These are phyloP conservation scores for Diplosoma virens DNA, from an alignment of 23 tunicate species.

Conservation along the genomic window DNA sequence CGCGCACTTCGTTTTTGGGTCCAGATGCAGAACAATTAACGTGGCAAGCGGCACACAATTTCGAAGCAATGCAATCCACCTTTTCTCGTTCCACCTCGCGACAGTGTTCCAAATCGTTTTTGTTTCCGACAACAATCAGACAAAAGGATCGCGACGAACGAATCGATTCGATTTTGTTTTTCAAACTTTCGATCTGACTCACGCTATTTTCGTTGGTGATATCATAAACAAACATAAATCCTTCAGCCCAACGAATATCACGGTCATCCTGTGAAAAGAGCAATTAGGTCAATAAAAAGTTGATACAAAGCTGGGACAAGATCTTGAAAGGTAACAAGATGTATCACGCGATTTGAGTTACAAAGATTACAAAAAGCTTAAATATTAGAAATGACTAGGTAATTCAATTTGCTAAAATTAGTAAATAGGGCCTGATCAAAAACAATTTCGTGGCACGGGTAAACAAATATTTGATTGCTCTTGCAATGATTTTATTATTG, in stretches of 20 bases:
- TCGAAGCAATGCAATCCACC: constrained; percentile 38
- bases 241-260: constrained; percentile 89
- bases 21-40: constrained; percentile 88
- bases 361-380: too few species aligned
- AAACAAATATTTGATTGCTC: too few species aligned
- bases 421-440: too few species aligned
- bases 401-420: too few species aligned
- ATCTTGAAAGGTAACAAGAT: too few species aligned
- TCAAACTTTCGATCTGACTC: constrained; percentile 41
- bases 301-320: too few species aligned
- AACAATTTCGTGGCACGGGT: too few species aligned
- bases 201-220: constrained; percentile 63
- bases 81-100: constrained; percentile 51
- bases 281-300: too few species aligned
- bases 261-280: constrained; percentile 53
- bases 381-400: too few species aligned
- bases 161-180: constrained; percentile 46
- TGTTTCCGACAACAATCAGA: constrained; percentile 79
- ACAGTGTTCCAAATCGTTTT: constrained; percentile 78
- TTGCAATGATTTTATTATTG: too few species aligned
- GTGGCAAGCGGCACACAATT: constrained; percentile 51
- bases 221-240: constrained; percentile 89
- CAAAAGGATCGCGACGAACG: constrained; percentile 41
- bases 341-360: too few species aligned
- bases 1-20: constrained; percentile 46